These are phyloP conservation scores for Pelobates cultripes DNA, from an alignment of 2,797 vertebrate genomes.

Conservation along the genomic window DNA sequence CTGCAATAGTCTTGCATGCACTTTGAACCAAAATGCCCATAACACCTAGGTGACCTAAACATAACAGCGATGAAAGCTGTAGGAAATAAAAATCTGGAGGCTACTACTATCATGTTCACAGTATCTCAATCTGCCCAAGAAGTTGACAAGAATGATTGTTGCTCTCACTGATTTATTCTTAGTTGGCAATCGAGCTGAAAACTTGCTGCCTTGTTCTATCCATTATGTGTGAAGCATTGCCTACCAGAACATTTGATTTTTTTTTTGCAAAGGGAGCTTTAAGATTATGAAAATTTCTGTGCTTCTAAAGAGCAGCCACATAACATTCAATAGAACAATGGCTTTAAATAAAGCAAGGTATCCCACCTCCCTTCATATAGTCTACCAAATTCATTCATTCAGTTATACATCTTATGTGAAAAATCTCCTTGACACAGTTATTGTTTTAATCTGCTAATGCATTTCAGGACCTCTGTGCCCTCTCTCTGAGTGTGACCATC, in stretches of 20 bases:
- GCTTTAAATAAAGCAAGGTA: slow-evolving; percentile 23
- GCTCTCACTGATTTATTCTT: slow-evolving; percentile 32
- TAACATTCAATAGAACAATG: slow-evolving; percentile 43
- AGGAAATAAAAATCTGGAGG: too few species aligned
- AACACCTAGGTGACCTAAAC: too few species aligned
- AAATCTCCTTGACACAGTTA: slow-evolving; percentile 13
- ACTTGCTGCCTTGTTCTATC: slow-evolving; percentile 37
- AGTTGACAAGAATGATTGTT: slow-evolving; percentile 29
- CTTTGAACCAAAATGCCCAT: too few species aligned
- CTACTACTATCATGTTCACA: too few species aligned
- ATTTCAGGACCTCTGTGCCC: slow-evolving; percentile 13
- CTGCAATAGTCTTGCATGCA: too few species aligned
- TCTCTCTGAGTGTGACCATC: slow-evolving; percentile 7
- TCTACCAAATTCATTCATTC: background rate
- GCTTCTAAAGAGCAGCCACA: slow-evolving; percentile 15
- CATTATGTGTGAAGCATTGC: slow-evolving; percentile 31
- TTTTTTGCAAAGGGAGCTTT: slow-evolving; percentile 24
- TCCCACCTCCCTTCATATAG: background rate
- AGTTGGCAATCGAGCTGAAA: slow-evolving; percentile 21
- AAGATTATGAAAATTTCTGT: slow-evolving; percentile 22
- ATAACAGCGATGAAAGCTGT: too few species aligned
- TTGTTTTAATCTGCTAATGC: slow-evolving; percentile 42
- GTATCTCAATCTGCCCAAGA: background rate
- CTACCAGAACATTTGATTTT: slow-evolving; percentile 38
- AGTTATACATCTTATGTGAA: background rate